These are phyloP conservation scores for Dissostichus mawsoni DNA, from an alignment of 2,113 vertebrate species.

Conservation along the genomic window DNA sequence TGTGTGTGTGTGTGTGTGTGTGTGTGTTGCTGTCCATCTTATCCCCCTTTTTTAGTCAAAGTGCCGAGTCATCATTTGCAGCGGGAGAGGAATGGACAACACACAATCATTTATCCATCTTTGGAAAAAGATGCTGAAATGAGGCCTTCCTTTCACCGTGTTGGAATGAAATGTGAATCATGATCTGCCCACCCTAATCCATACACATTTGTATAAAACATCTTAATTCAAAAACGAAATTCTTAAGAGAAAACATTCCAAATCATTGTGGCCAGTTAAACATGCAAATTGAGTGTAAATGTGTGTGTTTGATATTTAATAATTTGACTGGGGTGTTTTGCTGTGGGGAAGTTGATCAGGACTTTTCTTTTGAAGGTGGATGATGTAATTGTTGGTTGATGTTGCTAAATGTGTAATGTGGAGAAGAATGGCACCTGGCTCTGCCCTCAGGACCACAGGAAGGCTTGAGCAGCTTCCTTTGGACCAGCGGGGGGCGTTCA, in stretches of 20 bases:
- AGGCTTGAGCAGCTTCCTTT: constrained; percentile 87
- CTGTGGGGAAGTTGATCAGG: neutral
- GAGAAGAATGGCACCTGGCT: constrained; percentile 33
- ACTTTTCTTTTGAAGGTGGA: constrained; percentile 29
- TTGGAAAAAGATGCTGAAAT: constrained; percentile 7
- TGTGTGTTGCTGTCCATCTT: constrained; percentile 58
- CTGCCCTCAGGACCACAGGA: constrained; percentile 52
- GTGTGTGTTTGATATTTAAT: constrained; percentile 38
- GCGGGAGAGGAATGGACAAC: constrained; percentile 58
- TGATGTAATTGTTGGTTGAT: constrained; percentile 40
- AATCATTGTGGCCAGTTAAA: constrained; percentile 6
- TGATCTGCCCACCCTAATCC: neutral
- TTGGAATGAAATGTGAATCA: neutral
- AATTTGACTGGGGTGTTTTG: constrained; percentile 23
- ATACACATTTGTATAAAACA: constrained; percentile 16
- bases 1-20: too few relatives aligned
- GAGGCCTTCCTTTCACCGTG: neutral
- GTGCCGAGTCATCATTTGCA: constrained; percentile 57
- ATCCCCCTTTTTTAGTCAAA: constrained; percentile 57
- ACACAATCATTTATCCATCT: constrained; percentile 12
- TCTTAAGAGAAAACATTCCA: constrained; percentile 44
- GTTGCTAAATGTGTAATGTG: constrained; percentile 40
- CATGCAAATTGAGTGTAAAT: neutral
- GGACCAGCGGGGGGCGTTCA: constrained; percentile 42
- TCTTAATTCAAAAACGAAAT: neutral